Percentiles rank a stretch among this genome's conserved stretches.
phyloP scores from a whole-genome alignment of 1,140 invertebrate genomes.

The Caerostris extrusa region DNA sequence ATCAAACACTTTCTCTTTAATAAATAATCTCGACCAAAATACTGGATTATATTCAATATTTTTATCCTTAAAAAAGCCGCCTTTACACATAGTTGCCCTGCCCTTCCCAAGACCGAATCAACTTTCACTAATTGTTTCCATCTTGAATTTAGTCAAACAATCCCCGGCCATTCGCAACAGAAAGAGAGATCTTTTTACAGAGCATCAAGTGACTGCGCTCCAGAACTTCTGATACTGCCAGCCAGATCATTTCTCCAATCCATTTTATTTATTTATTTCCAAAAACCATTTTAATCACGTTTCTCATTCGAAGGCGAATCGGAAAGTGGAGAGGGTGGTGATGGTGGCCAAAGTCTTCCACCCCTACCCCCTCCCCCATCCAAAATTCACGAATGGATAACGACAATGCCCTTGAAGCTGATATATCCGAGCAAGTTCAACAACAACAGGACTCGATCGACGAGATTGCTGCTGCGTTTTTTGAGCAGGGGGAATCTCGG shows the following conservation, averaged over 20 bases:
- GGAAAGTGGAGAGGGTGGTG: background rate
- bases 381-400: slow-evolving; percentile 62
- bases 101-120: background rate
- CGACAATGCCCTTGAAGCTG: slow-evolving; percentile 71
- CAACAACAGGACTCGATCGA: slow-evolving; percentile 46
- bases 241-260: background rate
- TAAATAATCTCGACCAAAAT: background rate
- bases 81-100: background rate
- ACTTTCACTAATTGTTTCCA: background rate
- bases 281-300: slow-evolving; percentile 6
- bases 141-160: background rate
- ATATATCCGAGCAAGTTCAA: slow-evolving; percentile 61
- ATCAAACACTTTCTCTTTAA: background rate
- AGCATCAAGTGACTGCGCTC: background rate
- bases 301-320: background rate
- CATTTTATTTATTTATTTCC: background rate
- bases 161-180: background rate
- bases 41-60: background rate
- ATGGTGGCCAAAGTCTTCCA: no score
- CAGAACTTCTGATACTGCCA: background rate
- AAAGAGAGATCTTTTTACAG: background rate
- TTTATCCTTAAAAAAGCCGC: background rate
- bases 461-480: slow-evolving; percentile 34
- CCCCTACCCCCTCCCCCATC: background rate
- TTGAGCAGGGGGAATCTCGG: slow-evolving; percentile 14